Evolutionary conservation across 1,140 invertebrate species (phyloP).

Genomic region (Neotoxoptera formosana): DNA sequence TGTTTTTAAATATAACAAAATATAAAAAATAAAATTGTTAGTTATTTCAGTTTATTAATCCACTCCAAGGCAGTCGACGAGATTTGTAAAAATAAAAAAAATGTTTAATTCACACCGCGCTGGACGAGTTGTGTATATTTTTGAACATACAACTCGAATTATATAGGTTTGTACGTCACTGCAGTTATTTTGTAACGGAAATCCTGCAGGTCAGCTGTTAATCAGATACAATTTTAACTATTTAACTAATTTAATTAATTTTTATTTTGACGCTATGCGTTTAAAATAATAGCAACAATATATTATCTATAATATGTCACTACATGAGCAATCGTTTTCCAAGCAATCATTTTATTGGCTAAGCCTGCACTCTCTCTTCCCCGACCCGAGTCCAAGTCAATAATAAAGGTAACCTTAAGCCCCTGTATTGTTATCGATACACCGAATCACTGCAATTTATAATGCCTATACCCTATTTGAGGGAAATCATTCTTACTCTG

Average conservation of each 20-base stretch:
- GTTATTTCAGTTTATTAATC: not conserved
- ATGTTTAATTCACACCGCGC: not conserved
- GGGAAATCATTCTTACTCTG: not conserved
- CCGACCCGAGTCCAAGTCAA: not conserved
- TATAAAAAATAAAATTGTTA: not conserved
- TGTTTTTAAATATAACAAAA: slow-evolving; percentile 44
- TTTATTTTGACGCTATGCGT: not conserved
- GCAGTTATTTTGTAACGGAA: not conserved
- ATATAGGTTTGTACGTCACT: not conserved
- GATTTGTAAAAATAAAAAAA: not conserved
- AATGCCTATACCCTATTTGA: not conserved
- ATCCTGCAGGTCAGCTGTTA: not conserved
- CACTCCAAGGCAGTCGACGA: too few relatives aligned
- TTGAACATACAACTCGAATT: not conserved
- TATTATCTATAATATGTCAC: not conserved
- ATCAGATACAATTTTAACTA: too few relatives aligned
- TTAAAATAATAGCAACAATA: not conserved
- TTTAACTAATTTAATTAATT: too few relatives aligned
- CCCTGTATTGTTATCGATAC: not conserved
- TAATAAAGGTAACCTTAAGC: not conserved
- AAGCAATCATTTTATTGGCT: not conserved
- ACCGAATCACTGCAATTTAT: not conserved
- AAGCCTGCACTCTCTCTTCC: not conserved
- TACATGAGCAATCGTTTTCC: not conserved
- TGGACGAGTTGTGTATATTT: not conserved